Conservation (phyloP, 2,797 vertebrate genomes). For the Thalassophryne amazonica region DNA sequence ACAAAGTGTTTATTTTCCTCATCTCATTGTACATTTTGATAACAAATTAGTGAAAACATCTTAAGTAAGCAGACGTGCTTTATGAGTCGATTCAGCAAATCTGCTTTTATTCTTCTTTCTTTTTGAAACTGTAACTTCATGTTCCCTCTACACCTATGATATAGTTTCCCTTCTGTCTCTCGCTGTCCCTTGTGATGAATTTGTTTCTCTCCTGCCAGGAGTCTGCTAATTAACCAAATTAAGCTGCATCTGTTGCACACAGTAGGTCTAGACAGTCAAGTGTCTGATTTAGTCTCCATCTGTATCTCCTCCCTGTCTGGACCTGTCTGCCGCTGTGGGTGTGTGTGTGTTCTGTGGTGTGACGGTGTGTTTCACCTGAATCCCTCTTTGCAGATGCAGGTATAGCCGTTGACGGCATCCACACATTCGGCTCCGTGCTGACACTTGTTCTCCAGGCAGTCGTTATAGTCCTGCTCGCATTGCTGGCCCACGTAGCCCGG, state of each 20-base stretch:
- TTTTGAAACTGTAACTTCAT: background rate
- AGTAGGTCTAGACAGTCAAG: slow-evolving; percentile 61
- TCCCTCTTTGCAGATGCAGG: slow-evolving; percentile 89
- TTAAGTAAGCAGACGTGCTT: background rate
- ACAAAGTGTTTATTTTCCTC: background rate
- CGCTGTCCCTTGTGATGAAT: slow-evolving; percentile 52
- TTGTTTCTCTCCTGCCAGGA: slow-evolving; percentile 52
- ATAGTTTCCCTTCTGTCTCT: background rate
- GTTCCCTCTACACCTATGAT: background rate
- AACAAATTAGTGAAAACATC: background rate
- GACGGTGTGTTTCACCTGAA: slow-evolving; percentile 83
- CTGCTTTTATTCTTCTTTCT: background rate
- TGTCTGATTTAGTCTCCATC: slow-evolving; percentile 72
- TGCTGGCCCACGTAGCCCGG: slow-evolving; percentile 90
- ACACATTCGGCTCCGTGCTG: slow-evolving; percentile 90
- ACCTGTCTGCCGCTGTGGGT: slow-evolving; percentile 1
- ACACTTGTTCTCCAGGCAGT: slow-evolving; percentile 90
- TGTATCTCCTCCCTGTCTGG: slow-evolving; percentile 60
- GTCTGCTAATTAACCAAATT: slow-evolving; percentile 74
- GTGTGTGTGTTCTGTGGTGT: slow-evolving; percentile 4
- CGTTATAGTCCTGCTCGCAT: slow-evolving; percentile 88
- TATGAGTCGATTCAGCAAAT: background rate
- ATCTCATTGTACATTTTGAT: background rate
- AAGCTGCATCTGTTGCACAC: slow-evolving; percentile 66
- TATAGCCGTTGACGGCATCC: slow-evolving; percentile 90